A percentile compares a stretch with the other conserved stretches of the same genome.
Conservation (phyloP, 2,888 invertebrate species). For the Lasiommata megera region DNA sequence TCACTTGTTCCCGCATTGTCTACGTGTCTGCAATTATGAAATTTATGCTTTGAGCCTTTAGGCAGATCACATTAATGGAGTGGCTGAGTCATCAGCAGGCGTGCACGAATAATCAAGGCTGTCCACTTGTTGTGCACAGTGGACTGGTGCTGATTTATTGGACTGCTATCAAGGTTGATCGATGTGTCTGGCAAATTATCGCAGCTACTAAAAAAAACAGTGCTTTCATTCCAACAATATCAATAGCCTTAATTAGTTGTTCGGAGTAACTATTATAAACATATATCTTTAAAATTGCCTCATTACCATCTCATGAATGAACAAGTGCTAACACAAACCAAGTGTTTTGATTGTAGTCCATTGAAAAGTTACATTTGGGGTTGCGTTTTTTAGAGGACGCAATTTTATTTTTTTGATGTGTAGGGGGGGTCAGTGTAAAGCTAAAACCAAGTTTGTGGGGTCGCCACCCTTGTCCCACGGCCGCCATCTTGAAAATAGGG, state of each 20-base stretch:
- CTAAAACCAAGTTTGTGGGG: too few species aligned
- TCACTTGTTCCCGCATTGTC: conserved; percentile 74
- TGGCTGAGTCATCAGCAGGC: conserved; percentile 56
- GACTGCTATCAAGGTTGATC: conserved; percentile 63
- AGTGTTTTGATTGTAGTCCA: too few species aligned
- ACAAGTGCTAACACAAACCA: too few species aligned
- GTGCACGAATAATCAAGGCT: conserved; percentile 55
- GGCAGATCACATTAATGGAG: conserved; percentile 54
- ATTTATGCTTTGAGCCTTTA: conserved; percentile 73
- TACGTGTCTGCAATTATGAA: conserved; percentile 73
- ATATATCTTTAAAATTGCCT: background rate
- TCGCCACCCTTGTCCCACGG: too few species aligned
- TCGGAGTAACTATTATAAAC: conserved; percentile 7
- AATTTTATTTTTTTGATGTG: too few species aligned
- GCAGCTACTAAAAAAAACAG: conserved; percentile 20
- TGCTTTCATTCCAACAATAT: conserved; percentile 6
- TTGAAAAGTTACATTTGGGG: too few species aligned
- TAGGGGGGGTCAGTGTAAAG: too few species aligned
- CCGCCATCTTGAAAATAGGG: too few species aligned
- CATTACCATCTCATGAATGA: background rate
- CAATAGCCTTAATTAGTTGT: conserved; percentile 22
- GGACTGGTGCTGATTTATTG: conserved; percentile 72
- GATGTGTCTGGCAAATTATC: conserved; percentile 58
- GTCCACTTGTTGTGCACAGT: conserved; percentile 58
- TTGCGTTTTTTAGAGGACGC: too few species aligned